Percentiles rank a stretch among this genome's conserved stretches.
These are phyloP conservation scores for Tillus elongatus DNA, from an alignment of 2,888 invertebrate species.

Conservation along the genomic window DNA sequence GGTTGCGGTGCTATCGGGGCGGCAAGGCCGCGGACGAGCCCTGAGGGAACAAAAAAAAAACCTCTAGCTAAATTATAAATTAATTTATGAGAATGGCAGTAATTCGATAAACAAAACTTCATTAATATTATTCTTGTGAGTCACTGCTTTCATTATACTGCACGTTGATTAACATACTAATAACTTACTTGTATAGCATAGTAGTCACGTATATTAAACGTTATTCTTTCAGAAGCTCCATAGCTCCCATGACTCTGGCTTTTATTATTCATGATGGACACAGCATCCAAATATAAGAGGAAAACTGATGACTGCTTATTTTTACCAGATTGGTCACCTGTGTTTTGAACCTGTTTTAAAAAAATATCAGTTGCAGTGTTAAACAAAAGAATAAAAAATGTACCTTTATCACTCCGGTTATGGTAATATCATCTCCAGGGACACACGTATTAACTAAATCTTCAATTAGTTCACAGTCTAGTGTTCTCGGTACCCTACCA, in stretches of 20 bases:
- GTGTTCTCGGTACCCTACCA: slow-evolving; percentile 64
- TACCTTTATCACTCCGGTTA: slow-evolving; percentile 80
- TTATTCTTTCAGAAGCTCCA: slow-evolving; percentile 43
- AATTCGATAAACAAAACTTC: too few species aligned
- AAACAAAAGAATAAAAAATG: slow-evolving; percentile 9
- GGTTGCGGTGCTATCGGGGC: too few species aligned
- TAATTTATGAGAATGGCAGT: too few species aligned
- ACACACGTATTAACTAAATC: slow-evolving; percentile 76
- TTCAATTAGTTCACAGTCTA: slow-evolving; percentile 77
- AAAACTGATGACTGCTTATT: slow-evolving; percentile 54
- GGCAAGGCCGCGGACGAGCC: too few species aligned
- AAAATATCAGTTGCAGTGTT: too few species aligned
- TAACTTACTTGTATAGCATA: slow-evolving; percentile 58
- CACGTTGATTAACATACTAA: too few species aligned
- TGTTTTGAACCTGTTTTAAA: slow-evolving; percentile 49
- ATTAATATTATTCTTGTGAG: too few species aligned
- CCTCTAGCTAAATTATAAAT: too few species aligned
- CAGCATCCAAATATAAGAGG: slow-evolving; percentile 70
- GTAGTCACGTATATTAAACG: slow-evolving; percentile 66
- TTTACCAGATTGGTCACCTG: slow-evolving; percentile 46
- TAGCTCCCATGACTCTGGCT: slow-evolving; percentile 50
- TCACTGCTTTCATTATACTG: too few species aligned
- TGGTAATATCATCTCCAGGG: slow-evolving; percentile 80
- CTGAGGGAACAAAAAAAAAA: too few species aligned
- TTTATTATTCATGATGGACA: slow-evolving; percentile 66